Percentiles rank a stretch among this genome's conserved stretches.
Conservation (phyloP, 1,140 invertebrate genomes). For the Leptinotarsa undecemlineata region DNA sequence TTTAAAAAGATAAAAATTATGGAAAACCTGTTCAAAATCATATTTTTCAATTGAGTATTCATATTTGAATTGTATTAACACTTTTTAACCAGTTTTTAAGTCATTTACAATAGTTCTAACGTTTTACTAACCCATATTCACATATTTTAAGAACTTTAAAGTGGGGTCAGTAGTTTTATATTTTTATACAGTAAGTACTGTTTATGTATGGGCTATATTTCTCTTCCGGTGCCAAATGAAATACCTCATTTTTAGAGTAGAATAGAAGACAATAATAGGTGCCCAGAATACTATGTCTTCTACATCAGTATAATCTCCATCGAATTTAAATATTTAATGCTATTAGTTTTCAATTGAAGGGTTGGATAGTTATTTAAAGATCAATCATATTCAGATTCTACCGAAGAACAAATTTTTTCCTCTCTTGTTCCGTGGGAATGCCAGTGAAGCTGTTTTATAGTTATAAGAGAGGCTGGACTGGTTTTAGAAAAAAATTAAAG, state of each 20-base stretch:
- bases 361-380: no score
- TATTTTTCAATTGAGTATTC: not conserved
- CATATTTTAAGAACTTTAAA: not conserved
- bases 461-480: no score
- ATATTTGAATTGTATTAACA: not conserved
- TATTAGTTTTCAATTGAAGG: no score
- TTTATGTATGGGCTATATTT: not conserved
- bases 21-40: not conserved
- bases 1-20: not conserved
- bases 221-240: not conserved
- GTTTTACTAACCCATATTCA: not conserved
- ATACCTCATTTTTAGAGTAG: not conserved
- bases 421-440: no score
- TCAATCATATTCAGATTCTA: no score
- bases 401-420: no score
- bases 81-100: constrained; percentile 7
- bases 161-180: constrained; percentile 2
- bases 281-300: no score
- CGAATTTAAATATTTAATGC: no score
- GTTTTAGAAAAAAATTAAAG: no score
- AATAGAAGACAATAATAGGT: no score
- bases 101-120: not conserved
- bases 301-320: not conserved
- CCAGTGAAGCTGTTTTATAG: no score
- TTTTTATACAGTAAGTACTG: not conserved